Evolutionary conservation across 2,113 vertebrate genomes (phyloP).

Genomic region (Myrmecophaga tridactyla): DNA sequence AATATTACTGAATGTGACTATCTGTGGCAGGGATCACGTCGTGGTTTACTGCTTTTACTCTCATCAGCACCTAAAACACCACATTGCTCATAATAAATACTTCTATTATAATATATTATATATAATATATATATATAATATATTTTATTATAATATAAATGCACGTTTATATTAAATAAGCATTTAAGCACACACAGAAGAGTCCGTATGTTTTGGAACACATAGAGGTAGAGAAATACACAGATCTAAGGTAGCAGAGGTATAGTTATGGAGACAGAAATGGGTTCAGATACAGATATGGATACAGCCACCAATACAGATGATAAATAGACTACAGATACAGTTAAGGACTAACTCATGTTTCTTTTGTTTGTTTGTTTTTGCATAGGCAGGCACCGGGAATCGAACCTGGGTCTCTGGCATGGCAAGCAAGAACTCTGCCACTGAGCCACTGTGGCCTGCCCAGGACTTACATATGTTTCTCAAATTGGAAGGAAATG

Average conservation of each 20-base stretch:
- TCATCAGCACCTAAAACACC: constrained; percentile 14
- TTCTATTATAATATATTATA: not conserved
- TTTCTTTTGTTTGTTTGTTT: no score
- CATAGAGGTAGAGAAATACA: not conserved
- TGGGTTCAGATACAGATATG: not conserved
- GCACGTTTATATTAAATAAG: no score
- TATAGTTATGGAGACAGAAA: not conserved
- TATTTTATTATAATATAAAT: no score
- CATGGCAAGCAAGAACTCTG: no score
- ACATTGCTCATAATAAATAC: not conserved
- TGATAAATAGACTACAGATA: not conserved
- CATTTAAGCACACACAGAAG: no score
- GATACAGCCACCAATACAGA: not conserved
- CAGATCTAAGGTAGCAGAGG: not conserved
- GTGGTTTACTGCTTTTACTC: no score
- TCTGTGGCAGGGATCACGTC: not conserved
- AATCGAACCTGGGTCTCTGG: no score
- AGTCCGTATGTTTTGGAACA: no score
- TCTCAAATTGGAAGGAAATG: not conserved
- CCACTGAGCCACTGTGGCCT: no score
- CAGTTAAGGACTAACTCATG: no score
- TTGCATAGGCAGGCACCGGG: no score
- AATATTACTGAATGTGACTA: not conserved
- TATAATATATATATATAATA: no score
- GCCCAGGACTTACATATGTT: not conserved